These are phyloP conservation scores for Shinisaurus crocodilurus DNA, from an alignment of 2,113 vertebrate genomes.

Conservation along the genomic window DNA sequence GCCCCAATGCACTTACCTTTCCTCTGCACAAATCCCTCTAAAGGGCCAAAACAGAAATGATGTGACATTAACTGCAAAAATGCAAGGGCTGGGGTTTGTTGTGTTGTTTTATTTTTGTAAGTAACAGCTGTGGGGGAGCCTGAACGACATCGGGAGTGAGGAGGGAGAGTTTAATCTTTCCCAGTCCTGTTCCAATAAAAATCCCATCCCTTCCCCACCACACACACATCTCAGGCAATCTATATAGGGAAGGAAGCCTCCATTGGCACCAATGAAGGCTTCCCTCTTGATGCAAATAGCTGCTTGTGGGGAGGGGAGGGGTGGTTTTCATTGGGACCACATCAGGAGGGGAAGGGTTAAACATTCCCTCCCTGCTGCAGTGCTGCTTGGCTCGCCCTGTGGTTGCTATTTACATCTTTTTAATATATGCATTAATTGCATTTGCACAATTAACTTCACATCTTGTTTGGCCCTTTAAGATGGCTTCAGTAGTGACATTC, in stretches of 20 bases:
- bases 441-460: slow-evolving; percentile 3
- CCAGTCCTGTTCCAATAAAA: background rate
- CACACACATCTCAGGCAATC: no score
- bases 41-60: background rate
- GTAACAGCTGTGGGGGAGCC: background rate
- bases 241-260: background rate
- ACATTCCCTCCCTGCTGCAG: no score
- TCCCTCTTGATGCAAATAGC: background rate
- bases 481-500: slow-evolving; percentile 40
- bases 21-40: background rate
- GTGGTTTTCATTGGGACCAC: background rate
- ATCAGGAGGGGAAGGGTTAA: background rate
- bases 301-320: background rate
- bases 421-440: background rate
- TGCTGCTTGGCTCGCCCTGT: background rate
- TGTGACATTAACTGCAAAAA: background rate
- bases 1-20: background rate
- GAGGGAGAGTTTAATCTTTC: background rate
- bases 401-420: background rate
- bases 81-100: background rate
- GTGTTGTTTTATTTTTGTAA: no score
- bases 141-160: background rate
- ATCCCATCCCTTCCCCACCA: no score
- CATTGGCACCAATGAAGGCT: background rate
- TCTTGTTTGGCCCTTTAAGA: slow-evolving; percentile 20